Conservation (phyloP, 2,797 vertebrate genomes). For the Epinephelus awoara region DNA sequence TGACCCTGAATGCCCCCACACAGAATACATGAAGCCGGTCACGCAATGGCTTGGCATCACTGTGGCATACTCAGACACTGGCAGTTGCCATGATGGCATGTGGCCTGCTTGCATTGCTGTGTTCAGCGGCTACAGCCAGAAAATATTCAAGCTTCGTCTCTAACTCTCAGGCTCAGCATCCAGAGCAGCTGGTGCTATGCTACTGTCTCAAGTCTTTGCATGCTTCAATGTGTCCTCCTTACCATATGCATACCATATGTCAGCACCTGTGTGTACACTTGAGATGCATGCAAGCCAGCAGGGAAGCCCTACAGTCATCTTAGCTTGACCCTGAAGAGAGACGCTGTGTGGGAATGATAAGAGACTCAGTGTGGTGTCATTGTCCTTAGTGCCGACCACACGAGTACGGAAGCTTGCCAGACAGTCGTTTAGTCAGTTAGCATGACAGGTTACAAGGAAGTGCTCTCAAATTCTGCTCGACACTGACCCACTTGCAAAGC, state of each 20-base stretch:
- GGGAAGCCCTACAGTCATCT: conserved; percentile 8
- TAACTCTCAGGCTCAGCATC: conserved; percentile 14
- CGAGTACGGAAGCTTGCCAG: conserved; percentile 15
- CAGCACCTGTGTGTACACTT: conserved; percentile 37
- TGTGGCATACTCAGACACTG: conserved; percentile 32
- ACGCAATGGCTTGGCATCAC: conserved; percentile 41
- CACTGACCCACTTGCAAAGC: conserved; percentile 2
- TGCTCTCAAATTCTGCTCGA: background rate
- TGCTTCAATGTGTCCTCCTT: conserved; percentile 4
- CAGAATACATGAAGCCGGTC: conserved; percentile 11
- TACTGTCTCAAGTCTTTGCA: conserved; percentile 22
- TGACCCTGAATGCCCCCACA: conserved; percentile 24
- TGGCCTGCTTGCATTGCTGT: conserved; percentile 25
- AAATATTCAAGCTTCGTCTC: conserved; percentile 24
- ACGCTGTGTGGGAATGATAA: conserved; percentile 51
- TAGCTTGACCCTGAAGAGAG: conserved; percentile 25
- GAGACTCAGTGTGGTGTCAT: conserved; percentile 18
- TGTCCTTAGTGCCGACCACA: conserved; percentile 36
- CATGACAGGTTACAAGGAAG: background rate
- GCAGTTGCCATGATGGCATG: conserved; percentile 39
- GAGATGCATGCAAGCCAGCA: conserved; percentile 7
- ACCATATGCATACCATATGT: background rate
- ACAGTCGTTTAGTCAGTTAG: conserved; percentile 11
- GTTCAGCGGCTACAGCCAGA: conserved; percentile 19
- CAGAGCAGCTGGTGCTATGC: conserved; percentile 16